Base-by-base conservation (phyloP, 2,797 vertebrate species). In the Catostomus latipinnis region DNA sequence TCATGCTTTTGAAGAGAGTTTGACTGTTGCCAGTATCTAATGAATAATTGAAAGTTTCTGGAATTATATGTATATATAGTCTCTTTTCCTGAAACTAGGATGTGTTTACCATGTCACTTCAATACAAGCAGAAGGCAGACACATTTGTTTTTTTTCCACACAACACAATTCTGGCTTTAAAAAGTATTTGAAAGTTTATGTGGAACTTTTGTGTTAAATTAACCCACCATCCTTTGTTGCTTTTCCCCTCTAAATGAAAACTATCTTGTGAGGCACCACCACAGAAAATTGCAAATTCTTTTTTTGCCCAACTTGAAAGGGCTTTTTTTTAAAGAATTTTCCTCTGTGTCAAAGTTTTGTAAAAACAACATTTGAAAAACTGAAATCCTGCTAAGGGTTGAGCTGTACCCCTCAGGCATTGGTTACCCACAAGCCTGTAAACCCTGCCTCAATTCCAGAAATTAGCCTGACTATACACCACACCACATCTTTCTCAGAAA, bases 161-260 rank as follows among this genome's bases (percentile, higher is more conserved):
- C 71, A 66, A 75, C 65, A 18, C 10, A 45, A 43, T 34, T 6
- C 54, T 6, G 8, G 49, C 34, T 61, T 73, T 63, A 48, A 69
- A 68, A 48, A 58, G 16, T 5, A 62, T 73, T 72, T 72, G 12
- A 48, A 48, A 57, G 4, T 82, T 82, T 78, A 78, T 82, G 45
- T 82, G 81, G 75, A 82, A 70, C 8, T 74, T 74, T 43, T 2
- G 6, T 34, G 34, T 34, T 69, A 68, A 74, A 78, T 50, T 54
- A 82, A 58, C n/a, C 43, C n/a, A 65, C 57, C n/a, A 53, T 68
- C 48, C 54, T 61, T 58, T 80, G 78, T 58, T 68, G 69, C 74
- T 68, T 9, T 50, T 54, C 5, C 45, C 10, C 48, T 68, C 50
- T 67, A 73, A 66, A 80, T 74, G 18, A 60, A 60, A 76, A 67